Evolutionary conservation across 2,797 vertebrate species (phyloP).

Genomic region (Okamejei kenojei): DNA sequence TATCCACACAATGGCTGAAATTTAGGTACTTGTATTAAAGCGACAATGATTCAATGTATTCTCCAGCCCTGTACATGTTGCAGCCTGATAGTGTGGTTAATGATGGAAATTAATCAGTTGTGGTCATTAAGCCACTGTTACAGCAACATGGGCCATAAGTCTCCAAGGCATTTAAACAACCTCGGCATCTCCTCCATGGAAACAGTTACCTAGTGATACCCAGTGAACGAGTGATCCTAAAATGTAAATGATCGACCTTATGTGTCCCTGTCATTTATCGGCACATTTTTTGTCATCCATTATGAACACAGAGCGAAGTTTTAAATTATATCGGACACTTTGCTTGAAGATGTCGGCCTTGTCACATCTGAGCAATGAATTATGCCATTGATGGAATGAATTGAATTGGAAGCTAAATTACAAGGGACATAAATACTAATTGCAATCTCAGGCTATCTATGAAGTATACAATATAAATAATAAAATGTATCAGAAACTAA

Average conservation of each 20-base stretch:
- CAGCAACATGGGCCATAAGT: neutral
- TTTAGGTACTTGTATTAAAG: neutral
- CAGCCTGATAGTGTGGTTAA: neutral
- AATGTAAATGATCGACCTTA: neutral
- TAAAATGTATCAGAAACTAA: constrained; percentile 18
- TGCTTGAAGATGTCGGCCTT: neutral
- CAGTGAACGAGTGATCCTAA: neutral
- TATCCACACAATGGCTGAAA: neutral
- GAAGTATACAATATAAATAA: neutral
- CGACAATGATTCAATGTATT: constrained; percentile 7
- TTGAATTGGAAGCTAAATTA: neutral
- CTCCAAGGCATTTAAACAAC: neutral
- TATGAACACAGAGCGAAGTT: neutral
- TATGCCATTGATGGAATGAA: neutral
- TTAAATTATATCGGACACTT: constrained; percentile 9
- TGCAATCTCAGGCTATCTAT: neutral
- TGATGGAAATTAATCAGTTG: constrained; percentile 28
- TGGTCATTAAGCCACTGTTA: neutral
- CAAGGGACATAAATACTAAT: neutral
- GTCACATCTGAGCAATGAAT: neutral
- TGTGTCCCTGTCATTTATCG: neutral
- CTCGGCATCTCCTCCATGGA: neutral
- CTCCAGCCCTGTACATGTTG: constrained; percentile 11
- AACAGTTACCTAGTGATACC: constrained; percentile 32
- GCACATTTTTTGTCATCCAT: neutral